phyloP scores from a whole-genome alignment of 2,113 vertebrate species.

The rat (Rattus norvegicus) region GRCr8 NC_086023.1:162112001-162112500 shows the following conservation, averaged over 20 bases:
- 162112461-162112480: not conserved
- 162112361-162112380: not conserved
- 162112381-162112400: not conserved
- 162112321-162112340: not conserved
- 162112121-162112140: not conserved
- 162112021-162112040: no score
- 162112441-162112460: not conserved
- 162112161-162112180: not conserved
- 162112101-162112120: not conserved
- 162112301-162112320: not conserved
- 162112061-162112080: not conserved
- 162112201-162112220: not conserved
- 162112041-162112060: not conserved
- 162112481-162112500: not conserved
- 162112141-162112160: constrained; percentile 6
- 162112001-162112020: not conserved
- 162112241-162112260: not conserved
- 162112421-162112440: not conserved
- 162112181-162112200: not conserved
- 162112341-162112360: not conserved
- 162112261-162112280: not conserved
- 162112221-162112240: not conserved
- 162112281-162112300: not conserved
- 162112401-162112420: not conserved
- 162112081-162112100: not conserved